Conservation (phyloP, 1,140 invertebrate genomes). For the Plodia interpunctella region DNA sequence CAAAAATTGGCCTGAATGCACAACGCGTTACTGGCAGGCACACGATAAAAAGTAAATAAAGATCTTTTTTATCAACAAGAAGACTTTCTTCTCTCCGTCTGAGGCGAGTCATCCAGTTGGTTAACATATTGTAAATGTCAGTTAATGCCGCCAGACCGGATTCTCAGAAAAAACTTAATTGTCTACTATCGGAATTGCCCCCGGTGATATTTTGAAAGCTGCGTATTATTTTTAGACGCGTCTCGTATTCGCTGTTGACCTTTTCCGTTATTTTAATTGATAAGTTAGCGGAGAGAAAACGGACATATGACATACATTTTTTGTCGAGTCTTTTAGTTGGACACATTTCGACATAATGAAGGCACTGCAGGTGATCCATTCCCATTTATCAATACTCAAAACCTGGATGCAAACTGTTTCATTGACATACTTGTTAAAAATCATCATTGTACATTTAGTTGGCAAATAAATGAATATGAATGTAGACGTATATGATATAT, state of each 20-base stretch:
- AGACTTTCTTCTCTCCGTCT: slow-evolving; percentile 50
- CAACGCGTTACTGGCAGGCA: no score
- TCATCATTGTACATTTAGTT: no score
- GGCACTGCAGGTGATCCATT: not conserved
- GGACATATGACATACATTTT: not conserved
- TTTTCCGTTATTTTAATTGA: slow-evolving; percentile 11
- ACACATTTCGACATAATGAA: not conserved
- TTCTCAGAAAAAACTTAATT: slow-evolving; percentile 29
- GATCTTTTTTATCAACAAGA: slow-evolving; percentile 14
- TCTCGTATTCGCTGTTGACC: slow-evolving; percentile 8
- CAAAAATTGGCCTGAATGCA: no score
- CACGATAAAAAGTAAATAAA: not conserved
- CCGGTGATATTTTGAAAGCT: slow-evolving; percentile 42
- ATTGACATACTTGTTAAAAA: no score
- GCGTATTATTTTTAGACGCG: slow-evolving; percentile 27
- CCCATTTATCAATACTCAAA: no score
- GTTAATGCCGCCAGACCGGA: slow-evolving; percentile 54
- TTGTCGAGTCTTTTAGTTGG: not conserved
- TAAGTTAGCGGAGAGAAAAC: not conserved
- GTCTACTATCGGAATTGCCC: slow-evolving; percentile 39
- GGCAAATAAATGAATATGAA: no score
- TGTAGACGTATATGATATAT: no score
- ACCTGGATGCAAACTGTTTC: no score
- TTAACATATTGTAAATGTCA: slow-evolving; percentile 65
- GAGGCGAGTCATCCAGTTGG: slow-evolving; percentile 46